A percentile compares a stretch with the other conserved stretches of the same genome.
These are phyloP conservation scores for Lepidotrigona ventralis DNA, from an alignment of 1,140 invertebrate species.

Conservation along the genomic window DNA sequence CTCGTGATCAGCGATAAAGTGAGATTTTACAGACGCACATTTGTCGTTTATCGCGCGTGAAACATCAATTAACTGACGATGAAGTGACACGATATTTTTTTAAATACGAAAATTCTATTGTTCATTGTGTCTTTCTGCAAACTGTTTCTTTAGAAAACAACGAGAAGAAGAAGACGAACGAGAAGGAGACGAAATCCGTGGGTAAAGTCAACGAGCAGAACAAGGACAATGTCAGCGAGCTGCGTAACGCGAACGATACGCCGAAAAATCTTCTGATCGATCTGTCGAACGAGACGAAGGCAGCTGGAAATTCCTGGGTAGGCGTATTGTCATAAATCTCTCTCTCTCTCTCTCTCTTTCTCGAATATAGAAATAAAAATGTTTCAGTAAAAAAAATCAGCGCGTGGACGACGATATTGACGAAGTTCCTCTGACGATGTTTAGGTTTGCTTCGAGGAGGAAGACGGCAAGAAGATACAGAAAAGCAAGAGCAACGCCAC, in stretches of 20 bases:
- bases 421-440: neutral
- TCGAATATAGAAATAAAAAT: neutral
- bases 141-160: constrained; percentile 43
- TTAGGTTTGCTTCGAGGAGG: constrained; percentile 75
- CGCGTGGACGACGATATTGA: no score
- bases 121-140: no score
- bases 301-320: constrained; percentile 73
- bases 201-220: constrained; percentile 53
- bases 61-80: neutral
- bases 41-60: neutral
- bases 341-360: neutral
- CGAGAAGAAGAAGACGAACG: constrained; percentile 55
- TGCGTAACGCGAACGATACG: constrained; percentile 35
- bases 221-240: constrained; percentile 46
- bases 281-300: constrained; percentile 69
- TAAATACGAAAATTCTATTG: neutral
- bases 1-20: constrained; percentile 10
- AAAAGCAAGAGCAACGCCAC: constrained; percentile 51
- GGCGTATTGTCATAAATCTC: constrained; percentile 16
- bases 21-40: neutral
- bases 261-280: constrained; percentile 74
- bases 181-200: constrained; percentile 31
- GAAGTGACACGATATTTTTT: neutral
- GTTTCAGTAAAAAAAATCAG: neutral
- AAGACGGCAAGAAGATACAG: constrained; percentile 59